Evolutionary conservation across 1,140 invertebrate species (phyloP).

Genomic region (Ctenoplectra terminalis): DNA sequence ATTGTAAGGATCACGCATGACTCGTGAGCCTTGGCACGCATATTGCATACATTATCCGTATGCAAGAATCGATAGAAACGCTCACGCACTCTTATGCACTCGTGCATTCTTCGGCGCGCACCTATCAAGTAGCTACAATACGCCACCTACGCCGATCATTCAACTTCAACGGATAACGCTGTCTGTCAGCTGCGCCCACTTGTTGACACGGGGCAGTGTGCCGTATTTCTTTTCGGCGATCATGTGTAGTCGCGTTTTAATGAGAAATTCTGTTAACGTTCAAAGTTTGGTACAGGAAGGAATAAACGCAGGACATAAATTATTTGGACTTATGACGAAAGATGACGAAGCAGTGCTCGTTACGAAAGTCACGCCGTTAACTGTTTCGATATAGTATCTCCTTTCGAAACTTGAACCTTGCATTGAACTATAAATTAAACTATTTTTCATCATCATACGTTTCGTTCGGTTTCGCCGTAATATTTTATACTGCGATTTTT

Average conservation of each 20-base stretch:
- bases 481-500: too few relatives aligned
- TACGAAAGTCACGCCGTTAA: not conserved
- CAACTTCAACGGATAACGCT: constrained; percentile 41
- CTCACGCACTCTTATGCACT: constrained; percentile 40
- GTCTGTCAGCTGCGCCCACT: constrained; percentile 53
- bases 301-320: not conserved
- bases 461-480: not conserved
- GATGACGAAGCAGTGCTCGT: not conserved
- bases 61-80: constrained; percentile 54
- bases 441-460: too few relatives aligned
- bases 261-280: not conserved
- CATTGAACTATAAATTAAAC: not conserved
- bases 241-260: not conserved
- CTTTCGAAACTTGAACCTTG: not conserved
- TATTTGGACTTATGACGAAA: not conserved
- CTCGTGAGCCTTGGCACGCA: constrained; percentile 69
- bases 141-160: constrained; percentile 59
- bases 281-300: too few relatives aligned
- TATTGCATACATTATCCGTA: constrained; percentile 44
- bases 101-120: constrained; percentile 45
- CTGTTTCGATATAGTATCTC: not conserved
- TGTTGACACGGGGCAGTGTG: constrained; percentile 46
- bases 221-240: constrained; percentile 18
- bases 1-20: constrained; percentile 53
- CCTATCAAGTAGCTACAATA: constrained; percentile 51